Base-by-base conservation (phyloP, 2,113 vertebrate species). In the Dipodomys merriami region DNA sequence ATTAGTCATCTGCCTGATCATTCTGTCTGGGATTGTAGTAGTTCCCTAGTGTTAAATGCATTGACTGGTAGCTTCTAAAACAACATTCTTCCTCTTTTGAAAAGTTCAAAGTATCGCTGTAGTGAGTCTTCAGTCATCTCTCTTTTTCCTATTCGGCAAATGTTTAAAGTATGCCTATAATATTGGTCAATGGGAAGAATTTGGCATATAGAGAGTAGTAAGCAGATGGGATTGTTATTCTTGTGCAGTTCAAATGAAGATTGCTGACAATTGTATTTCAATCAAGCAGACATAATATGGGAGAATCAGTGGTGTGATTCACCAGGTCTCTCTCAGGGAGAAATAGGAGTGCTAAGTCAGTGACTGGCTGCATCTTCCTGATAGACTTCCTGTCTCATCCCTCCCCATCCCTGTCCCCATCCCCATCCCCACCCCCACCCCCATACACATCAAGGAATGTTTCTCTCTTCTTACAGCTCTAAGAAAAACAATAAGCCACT, bases 61-160 rank as follows among this genome's bases (percentile, higher is more conserved):
- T 20, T 86, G 53, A 23, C 80, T 16, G 16, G 78, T 65, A 65
- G 57, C 68, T 57, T 78, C 68, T n/a, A 74, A 93, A 92, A 81
- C 78, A 91, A 76, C 18, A 27, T 64, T 53, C 57, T 46, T n/a
- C 15, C 53, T 89, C 87, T 86, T 94, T 81, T 3, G 16, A 67
- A 96, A 94, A 87, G 64, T 64, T 93, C 44, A 76, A 83, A 91
- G 67, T 80, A 23, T 85, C 23, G 53, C 60, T 68, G 62, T 15
- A 64, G 12, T 69, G 29, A 46, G 79, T 83, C 92, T 93, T 93
- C n/a, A 86, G 78, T 82, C 62, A 64, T 62, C 22, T 67, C 25
- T 90, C 71, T 39, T 88, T 91, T 91, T 80, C 57, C 79, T 90
- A 84, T 6, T 90, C 91, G 91, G 90, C 65, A 94, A 91, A 92